Evolutionary conservation across 2,797 vertebrate species (phyloP).

Genomic region (Betta splendens): DNA sequence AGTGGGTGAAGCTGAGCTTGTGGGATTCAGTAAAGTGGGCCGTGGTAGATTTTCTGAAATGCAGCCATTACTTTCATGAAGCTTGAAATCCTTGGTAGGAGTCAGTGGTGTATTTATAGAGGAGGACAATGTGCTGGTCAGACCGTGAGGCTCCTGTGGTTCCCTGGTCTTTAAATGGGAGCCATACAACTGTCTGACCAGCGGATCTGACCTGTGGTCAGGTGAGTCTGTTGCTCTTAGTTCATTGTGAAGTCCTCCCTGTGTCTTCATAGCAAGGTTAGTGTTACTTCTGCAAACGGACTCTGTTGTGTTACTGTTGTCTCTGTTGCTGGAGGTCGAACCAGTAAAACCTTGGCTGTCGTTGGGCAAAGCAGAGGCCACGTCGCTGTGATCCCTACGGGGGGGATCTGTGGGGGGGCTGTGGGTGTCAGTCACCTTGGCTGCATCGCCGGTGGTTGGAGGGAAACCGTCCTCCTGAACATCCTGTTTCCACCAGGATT

Average conservation of each 20-base stretch:
- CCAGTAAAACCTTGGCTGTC: constrained; percentile 42
- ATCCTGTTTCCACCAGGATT: constrained; percentile 67
- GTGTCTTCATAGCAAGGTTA: constrained; percentile 35
- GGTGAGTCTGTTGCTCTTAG: constrained; percentile 39
- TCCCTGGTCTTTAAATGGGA: constrained; percentile 47
- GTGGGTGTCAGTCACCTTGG: constrained; percentile 33
- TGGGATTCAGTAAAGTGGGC: constrained; percentile 37
- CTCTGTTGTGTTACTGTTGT: constrained; percentile 48
- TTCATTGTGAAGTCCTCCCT: constrained; percentile 25
- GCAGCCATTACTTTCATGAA: constrained; percentile 31
- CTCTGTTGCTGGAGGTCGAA: constrained; percentile 36
- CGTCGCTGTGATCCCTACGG: constrained; percentile 26
- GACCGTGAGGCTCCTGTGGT: constrained; percentile 41
- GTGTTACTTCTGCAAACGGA: constrained; percentile 43
- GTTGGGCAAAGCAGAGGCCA: constrained; percentile 14
- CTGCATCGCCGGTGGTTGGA: constrained; percentile 6
- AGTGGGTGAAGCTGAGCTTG: constrained; percentile 37
- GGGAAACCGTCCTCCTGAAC: constrained; percentile 44
- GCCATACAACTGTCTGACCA: constrained; percentile 19
- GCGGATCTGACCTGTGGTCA: constrained; percentile 23
- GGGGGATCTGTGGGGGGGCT: constrained; percentile 30
- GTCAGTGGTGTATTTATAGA: constrained; percentile 54
- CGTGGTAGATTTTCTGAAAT: constrained; percentile 26
- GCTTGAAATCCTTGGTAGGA: constrained; percentile 31
- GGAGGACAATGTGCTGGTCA: constrained; percentile 28